phyloP scores from a whole-genome alignment of 2,113 vertebrate genomes.

The Brachirus orientalis region DNA sequence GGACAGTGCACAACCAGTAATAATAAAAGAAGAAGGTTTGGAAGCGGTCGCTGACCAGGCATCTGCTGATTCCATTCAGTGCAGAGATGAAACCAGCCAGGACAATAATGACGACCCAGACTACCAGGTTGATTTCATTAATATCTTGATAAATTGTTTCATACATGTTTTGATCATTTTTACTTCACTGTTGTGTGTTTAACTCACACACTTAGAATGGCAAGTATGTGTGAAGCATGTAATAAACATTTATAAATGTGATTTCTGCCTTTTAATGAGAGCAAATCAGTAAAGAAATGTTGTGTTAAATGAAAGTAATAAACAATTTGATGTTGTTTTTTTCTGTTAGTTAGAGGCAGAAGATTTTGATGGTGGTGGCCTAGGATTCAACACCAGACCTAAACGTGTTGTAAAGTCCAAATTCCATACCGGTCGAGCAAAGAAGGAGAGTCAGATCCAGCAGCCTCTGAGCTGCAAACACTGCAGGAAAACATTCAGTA shows the following conservation, averaged over 20 bases:
- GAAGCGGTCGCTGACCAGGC: constrained; percentile 35
- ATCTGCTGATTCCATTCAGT: constrained; percentile 24
- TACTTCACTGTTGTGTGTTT: no score
- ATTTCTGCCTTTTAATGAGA: background rate
- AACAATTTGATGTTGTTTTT: background rate
- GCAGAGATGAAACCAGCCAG: constrained; percentile 22
- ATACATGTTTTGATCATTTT: no score
- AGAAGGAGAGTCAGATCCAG: constrained; percentile 26
- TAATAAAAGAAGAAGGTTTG: constrained; percentile 66
- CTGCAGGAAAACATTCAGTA: constrained; percentile 74
- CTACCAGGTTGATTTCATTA: constrained; percentile 44
- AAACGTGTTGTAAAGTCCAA: constrained; percentile 36
- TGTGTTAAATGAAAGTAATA: fast-evolving
- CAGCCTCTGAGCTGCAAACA: constrained; percentile 68
- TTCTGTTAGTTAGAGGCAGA: constrained; percentile 40
- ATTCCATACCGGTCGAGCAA: constrained; percentile 11
- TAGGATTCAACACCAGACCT: constrained; percentile 12
- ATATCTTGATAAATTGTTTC: background rate
- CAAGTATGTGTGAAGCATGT: background rate
- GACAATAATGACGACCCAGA: constrained; percentile 53
- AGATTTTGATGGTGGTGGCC: constrained; percentile 10
- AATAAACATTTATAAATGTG: background rate
- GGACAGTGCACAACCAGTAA: constrained; percentile 49
- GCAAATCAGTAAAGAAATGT: background rate
- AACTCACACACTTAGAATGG: background rate